Evolutionary conservation across 2,113 vertebrate genomes (phyloP).

Genomic region (Anguilla rostrata): DNA sequence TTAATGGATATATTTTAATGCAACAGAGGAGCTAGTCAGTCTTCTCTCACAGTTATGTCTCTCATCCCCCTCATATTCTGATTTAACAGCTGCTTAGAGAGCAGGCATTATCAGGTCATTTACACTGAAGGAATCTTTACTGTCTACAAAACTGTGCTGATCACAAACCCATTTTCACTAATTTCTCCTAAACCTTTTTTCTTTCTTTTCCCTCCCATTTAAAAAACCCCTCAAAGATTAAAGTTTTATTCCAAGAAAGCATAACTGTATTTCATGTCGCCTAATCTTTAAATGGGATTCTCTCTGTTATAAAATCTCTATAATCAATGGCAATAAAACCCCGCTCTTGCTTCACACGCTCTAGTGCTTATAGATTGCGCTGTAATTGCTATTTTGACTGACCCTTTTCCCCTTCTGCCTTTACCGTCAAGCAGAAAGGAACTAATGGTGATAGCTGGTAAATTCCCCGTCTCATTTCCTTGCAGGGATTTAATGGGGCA

Average conservation of each 20-base stretch:
- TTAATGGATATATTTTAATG: no score
- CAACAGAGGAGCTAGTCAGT: no score
- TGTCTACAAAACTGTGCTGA: background rate
- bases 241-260: conserved; percentile 66
- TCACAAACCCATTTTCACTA: conserved; percentile 1
- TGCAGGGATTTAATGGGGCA: conserved; percentile 39
- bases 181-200: background rate
- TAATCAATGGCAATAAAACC: conserved; percentile 68
- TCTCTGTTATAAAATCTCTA: conserved; percentile 70
- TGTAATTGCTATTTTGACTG: conserved; percentile 27
- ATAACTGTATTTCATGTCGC: conserved; percentile 66
- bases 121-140: no score
- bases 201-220: background rate
- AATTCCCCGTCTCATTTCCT: background rate
- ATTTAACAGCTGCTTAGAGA: background rate
- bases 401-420: conserved; percentile 5
- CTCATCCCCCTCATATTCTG: background rate
- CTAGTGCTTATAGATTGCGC: conserved; percentile 31
- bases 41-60: no score
- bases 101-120: no score
- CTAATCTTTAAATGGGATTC: conserved; percentile 77
- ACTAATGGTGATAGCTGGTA: background rate
- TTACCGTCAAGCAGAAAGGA: background rate
- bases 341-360: conserved; percentile 63
- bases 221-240: conserved; percentile 22